A percentile compares a stretch with the other conserved stretches of the same genome.
Evolutionary conservation across 2,797 vertebrate species (phyloP).

Genomic region (Eidolon dupreanum): DNA sequence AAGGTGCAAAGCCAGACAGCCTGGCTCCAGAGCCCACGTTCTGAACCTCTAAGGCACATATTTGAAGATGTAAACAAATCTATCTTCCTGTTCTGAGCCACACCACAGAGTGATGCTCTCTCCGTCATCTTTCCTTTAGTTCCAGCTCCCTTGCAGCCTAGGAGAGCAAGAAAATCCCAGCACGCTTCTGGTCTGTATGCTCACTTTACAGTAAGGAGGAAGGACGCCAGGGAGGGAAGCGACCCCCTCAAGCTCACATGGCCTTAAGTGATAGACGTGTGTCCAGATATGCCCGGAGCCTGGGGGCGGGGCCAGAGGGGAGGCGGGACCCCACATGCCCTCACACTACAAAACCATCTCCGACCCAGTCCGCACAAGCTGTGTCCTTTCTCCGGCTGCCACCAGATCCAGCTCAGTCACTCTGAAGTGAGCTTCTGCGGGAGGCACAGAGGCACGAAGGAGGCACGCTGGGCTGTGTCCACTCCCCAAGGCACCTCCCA

Average conservation of each 20-base stretch:
- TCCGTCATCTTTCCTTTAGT: background rate
- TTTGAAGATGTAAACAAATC: background rate
- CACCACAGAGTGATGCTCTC: fast-evolving
- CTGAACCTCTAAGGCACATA: background rate
- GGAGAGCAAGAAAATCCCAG: background rate
- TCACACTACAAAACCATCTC: background rate
- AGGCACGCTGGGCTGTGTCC: fast-evolving
- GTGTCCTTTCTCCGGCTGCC: fast-evolving
- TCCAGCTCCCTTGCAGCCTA: background rate
- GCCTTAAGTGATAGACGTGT: background rate
- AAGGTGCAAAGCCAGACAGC: background rate
- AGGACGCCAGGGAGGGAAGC: background rate
- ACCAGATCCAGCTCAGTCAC: background rate
- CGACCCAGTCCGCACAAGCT: background rate
- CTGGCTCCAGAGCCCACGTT: fast-evolving
- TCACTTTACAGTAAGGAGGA: fast-evolving
- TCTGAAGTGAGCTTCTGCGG: background rate
- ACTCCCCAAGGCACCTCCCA: background rate
- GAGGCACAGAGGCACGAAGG: background rate
- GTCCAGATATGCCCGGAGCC: background rate
- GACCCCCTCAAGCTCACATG: background rate
- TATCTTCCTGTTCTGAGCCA: background rate
- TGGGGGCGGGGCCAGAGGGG: no score
- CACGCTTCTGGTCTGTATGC: fast-evolving
- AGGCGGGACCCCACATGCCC: fast-evolving